Evolutionary conservation across 2,888 invertebrate genomes (phyloP).

Genomic region (Coremacera marginata): DNA sequence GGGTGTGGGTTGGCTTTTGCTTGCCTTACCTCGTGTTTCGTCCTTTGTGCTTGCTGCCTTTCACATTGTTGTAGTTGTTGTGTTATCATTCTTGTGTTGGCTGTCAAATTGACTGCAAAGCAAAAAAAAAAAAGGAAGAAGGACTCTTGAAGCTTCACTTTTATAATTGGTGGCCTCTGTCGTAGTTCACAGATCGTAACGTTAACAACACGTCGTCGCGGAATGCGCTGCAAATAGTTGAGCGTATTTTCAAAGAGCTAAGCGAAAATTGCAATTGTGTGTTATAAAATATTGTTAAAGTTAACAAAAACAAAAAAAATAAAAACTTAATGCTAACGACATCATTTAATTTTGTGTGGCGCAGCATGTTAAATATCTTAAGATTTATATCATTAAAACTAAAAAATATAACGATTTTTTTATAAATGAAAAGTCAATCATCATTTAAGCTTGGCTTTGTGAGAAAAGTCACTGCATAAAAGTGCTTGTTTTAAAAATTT

Average conservation of each 20-base stretch:
- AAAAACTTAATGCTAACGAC: neutral
- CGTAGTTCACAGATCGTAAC: constrained; percentile 62
- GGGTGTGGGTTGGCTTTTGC: constrained; percentile 63
- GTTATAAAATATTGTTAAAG: too few relatives aligned
- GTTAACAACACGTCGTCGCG: constrained; percentile 59
- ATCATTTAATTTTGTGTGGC: too few relatives aligned
- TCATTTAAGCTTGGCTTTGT: neutral
- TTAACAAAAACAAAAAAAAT: constrained; percentile 2
- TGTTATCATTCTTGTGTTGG: constrained; percentile 14
- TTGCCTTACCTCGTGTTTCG: constrained; percentile 32
- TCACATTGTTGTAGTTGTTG: constrained; percentile 24
- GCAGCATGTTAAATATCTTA: too few relatives aligned
- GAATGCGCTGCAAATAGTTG: constrained; percentile 46
- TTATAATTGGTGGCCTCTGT: constrained; percentile 65
- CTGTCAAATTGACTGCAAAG: constrained; percentile 63
- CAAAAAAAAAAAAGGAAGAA: constrained; percentile 54
- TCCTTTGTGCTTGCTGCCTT: constrained; percentile 13
- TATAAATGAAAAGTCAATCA: neutral
- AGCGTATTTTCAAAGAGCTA: neutral
- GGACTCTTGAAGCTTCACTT: constrained; percentile 65
- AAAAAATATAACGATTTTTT: neutral
- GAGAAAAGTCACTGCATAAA: neutral
- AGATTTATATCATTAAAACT: constrained; percentile 8
- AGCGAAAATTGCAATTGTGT: constrained; percentile 3
- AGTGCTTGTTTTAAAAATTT: neutral